Conservation (phyloP, 2,113 vertebrate genomes). For the Desmodus rotundus region DNA sequence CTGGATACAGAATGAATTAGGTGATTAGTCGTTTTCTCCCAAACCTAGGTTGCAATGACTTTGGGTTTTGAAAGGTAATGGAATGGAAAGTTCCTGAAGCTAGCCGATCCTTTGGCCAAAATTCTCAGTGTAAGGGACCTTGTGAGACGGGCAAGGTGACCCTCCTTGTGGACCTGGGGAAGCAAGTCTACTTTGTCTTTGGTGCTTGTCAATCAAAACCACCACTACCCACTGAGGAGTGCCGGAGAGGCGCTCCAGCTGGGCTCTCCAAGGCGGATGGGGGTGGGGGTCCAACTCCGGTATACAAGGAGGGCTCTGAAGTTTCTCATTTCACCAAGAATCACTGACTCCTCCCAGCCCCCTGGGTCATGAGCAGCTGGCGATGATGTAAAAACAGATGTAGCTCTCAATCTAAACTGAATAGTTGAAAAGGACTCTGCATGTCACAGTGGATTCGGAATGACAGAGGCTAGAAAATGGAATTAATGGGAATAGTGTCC, state of each 20-base stretch:
- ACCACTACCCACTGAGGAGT: background rate
- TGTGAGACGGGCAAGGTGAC: background rate
- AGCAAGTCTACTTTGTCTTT: background rate
- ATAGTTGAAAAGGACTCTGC: background rate
- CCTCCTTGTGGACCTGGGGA: too few species aligned
- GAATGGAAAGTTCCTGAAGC: background rate
- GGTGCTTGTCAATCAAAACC: too few species aligned
- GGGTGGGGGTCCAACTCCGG: background rate
- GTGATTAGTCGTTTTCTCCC: background rate
- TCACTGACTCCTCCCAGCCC: background rate
- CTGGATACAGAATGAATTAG: background rate
- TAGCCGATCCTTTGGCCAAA: background rate
- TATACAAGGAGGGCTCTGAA: background rate
- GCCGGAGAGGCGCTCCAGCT: background rate
- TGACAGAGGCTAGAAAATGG: background rate
- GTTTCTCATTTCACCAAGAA: background rate
- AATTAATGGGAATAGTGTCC: background rate
- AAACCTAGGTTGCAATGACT: background rate
- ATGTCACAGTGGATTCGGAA: background rate
- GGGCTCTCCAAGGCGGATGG: too few species aligned
- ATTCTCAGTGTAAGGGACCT: background rate
- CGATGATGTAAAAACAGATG: background rate
- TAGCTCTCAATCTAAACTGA: background rate
- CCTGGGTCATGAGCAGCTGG: background rate
- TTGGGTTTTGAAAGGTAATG: background rate